Evolutionary conservation across 2,888 invertebrate genomes (phyloP).

Genomic region (Helobdella robusta): DNA sequence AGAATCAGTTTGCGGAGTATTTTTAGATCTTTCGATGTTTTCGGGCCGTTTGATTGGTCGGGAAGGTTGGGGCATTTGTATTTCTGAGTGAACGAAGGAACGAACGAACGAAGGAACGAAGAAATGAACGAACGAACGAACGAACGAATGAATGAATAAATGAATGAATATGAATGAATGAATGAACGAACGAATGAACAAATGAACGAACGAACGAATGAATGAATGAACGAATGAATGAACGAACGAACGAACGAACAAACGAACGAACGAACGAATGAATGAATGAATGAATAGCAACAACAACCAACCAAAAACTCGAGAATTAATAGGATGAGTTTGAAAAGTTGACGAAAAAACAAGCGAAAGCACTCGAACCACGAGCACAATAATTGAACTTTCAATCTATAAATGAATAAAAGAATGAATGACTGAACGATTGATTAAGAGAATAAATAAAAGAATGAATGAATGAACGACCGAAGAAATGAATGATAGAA

Average conservation of each 20-base stretch:
- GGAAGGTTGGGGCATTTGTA: constrained; percentile 15
- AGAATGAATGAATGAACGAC: no score
- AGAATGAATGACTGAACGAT: not conserved
- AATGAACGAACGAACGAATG: no score
- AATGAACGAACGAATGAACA: not conserved
- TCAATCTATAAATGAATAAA: not conserved
- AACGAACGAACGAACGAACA: no score
- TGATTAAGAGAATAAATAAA: not conserved
- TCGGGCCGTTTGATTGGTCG: constrained; percentile 7
- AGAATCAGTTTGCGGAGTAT: constrained; percentile 4
- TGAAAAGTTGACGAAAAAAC: constrained; percentile 8
- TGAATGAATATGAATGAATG: not conserved
- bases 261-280: no score
- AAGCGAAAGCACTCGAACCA: constrained; percentile 24
- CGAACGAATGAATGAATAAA: no score
- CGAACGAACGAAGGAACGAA: not conserved
- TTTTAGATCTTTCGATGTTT: constrained; percentile 9
- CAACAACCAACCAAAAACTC: constrained; percentile 3
- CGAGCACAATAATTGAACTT: constrained; percentile 16
- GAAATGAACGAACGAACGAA: no score
- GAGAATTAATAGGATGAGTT: constrained; percentile 12
- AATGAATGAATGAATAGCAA: not conserved
- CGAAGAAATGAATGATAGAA: not conserved
- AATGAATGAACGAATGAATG: no score
- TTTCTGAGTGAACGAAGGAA: not conserved